Conservation (phyloP, 2,113 vertebrate genomes). For the Deroptyus accipitrinus region DNA sequence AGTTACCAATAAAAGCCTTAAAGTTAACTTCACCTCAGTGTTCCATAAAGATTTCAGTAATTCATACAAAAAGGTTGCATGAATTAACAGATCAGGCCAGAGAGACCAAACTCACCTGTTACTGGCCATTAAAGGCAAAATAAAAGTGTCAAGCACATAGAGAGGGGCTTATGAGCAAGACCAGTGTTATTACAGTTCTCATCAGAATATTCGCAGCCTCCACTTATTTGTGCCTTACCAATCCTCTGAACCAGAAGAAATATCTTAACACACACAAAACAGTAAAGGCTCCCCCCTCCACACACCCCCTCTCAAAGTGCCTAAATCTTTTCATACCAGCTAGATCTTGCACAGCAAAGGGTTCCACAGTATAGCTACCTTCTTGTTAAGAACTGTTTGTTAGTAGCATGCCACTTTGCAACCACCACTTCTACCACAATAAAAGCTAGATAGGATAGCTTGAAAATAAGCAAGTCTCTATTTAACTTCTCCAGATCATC, state of each 20-base stretch:
- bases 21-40: neutral
- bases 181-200: neutral
- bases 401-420: neutral
- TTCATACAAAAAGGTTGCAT: neutral
- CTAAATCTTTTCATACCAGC: neutral
- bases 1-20: neutral
- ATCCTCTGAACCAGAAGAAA: neutral
- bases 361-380: neutral
- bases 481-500: neutral
- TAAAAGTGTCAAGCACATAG: neutral
- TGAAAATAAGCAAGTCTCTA: neutral
- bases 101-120: neutral
- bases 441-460: neutral
- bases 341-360: neutral
- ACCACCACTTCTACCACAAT: neutral
- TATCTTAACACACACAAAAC: neutral
- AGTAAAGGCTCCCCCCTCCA: neutral
- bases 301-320: fast-evolving
- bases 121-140: neutral
- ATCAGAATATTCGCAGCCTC: neutral
- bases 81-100: neutral
- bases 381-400: neutral
- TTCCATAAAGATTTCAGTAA: neutral
- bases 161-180: neutral
- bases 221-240: neutral